phyloP scores from a whole-genome alignment of 2,113 vertebrate genomes.

The Malurus cyaneus region DNA sequence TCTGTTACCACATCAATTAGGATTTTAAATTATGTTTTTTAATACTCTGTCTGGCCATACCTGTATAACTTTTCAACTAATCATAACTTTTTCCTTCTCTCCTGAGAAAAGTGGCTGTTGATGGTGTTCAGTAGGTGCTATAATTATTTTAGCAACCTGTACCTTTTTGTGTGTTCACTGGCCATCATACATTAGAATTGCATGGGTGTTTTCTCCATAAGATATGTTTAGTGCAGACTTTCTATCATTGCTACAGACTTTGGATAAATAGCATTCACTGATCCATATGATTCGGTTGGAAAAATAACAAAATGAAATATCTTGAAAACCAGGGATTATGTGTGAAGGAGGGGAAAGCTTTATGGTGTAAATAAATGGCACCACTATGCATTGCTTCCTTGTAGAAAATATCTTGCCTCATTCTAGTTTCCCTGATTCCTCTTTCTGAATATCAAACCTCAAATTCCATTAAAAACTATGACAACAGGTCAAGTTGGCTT shows the following conservation, averaged over 20 bases:
- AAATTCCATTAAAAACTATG: neutral
- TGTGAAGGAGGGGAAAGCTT: neutral
- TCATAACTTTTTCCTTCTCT: neutral
- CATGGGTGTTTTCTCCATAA: neutral
- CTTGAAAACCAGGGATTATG: neutral
- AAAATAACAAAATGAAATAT: neutral
- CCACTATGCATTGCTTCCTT: neutral
- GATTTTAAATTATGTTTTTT: neutral
- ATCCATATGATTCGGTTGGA: rapidly evolving
- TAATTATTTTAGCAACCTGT: neutral
- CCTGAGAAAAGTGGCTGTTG: neutral
- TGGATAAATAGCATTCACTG: neutral
- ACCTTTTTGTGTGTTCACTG: neutral
- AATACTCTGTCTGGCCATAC: neutral
- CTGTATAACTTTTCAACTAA: neutral
- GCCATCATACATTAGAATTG: neutral
- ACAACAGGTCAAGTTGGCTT: neutral
- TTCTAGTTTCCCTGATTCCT: neutral
- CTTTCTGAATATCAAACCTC: neutral
- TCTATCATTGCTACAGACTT: neutral
- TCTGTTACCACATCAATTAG: neutral
- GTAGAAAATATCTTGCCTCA: neutral
- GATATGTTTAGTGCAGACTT: neutral
- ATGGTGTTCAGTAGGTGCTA: neutral
- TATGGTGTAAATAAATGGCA: neutral